These are phyloP conservation scores for Automeris io DNA, from an alignment of 2,888 invertebrate genomes.

Conservation along the genomic window DNA sequence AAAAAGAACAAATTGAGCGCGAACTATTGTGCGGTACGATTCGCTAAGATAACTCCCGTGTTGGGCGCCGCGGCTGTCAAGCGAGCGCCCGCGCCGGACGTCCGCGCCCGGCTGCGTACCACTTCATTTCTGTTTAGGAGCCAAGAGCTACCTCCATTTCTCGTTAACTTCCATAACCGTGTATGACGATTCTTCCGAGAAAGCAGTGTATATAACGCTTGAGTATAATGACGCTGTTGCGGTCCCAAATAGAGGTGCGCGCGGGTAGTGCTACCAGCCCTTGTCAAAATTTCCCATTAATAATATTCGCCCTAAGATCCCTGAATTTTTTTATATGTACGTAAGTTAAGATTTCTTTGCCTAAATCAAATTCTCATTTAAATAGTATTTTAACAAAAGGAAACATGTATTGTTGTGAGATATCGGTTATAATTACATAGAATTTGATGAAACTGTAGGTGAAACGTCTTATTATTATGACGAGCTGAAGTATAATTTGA, in stretches of 20 bases:
- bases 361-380: no score
- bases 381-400: no score
- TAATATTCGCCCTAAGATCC: no score
- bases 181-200: constrained; percentile 15
- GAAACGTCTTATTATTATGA: no score
- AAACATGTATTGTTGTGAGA: no score
- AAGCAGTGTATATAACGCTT: constrained; percentile 41
- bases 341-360: no score
- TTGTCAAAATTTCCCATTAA: no score
- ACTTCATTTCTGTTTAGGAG: constrained; percentile 12
- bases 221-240: constrained; percentile 31
- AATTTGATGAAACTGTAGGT: no score
- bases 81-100: constrained; percentile 42
- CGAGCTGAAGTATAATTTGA: no score
- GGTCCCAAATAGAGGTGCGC: constrained; percentile 50
- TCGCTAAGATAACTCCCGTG: constrained; percentile 71
- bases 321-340: no score
- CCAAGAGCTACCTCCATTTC: constrained; percentile 28
- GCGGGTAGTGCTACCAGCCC: no score
- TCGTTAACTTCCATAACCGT: constrained; percentile 17
- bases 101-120: constrained; percentile 35
- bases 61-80: constrained; percentile 38
- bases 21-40: constrained; percentile 73
- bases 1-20: constrained; percentile 75
- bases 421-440: no score